Percentiles rank a stretch among this genome's conserved stretches.
Conservation (phyloP, 2,888 invertebrate genomes). For the Lithophane socia region DNA sequence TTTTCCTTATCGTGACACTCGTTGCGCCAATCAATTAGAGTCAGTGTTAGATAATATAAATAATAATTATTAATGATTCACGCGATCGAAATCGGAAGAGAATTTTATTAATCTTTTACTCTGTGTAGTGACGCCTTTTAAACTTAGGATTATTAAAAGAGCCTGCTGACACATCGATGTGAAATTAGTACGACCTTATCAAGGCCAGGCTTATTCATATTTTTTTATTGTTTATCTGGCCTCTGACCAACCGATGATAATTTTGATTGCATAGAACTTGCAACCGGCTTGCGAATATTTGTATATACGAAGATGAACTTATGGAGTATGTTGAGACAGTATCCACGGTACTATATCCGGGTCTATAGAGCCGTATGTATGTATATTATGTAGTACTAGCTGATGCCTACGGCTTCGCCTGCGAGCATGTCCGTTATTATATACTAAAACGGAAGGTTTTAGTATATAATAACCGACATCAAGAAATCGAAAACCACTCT, state of each 20-base stretch:
- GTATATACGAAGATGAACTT: too few relatives aligned
- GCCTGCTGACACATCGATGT: conserved; percentile 25
- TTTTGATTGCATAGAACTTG: conserved; percentile 13
- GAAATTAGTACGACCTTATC: conserved; percentile 3
- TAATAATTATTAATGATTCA: conserved; percentile 20
- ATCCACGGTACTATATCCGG: background rate
- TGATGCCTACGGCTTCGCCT: too few relatives aligned
- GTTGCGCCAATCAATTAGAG: conserved; percentile 25
- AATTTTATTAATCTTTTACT: background rate
- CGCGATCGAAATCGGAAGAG: conserved; percentile 12
- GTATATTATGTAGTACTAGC: too few relatives aligned
- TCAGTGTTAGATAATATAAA: conserved; percentile 36
- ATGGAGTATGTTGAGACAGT: background rate
- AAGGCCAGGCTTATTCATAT: conserved; percentile 24
- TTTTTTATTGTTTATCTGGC: conserved; percentile 13
- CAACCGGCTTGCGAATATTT: conserved; percentile 8
- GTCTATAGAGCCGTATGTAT: background rate
- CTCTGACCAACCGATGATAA: background rate
- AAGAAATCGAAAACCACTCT: too few relatives aligned
- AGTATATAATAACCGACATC: too few relatives aligned
- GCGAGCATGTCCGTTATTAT: too few relatives aligned
- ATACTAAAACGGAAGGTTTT: too few relatives aligned
- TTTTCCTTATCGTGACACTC: conserved; percentile 44
- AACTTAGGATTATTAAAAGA: background rate
- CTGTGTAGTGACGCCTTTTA: background rate